Evolutionary conservation across 2,797 vertebrate species (phyloP), one percentile per base, ranked within the genome.

Genomic region (Chloroceryle amazona): DNA sequence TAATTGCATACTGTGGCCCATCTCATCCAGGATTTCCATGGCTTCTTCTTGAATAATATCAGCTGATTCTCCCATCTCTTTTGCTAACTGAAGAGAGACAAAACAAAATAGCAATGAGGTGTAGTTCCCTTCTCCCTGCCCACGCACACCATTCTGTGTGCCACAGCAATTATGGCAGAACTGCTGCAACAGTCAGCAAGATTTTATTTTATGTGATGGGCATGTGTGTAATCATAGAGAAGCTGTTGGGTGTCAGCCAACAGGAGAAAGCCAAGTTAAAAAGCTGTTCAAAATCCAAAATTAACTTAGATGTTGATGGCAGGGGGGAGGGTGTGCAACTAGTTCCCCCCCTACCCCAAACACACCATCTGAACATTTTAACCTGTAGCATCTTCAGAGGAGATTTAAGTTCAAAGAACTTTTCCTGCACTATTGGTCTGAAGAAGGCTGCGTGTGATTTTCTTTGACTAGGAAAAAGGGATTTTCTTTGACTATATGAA

Each of bases 1-100:
- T 93, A 99, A 97, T 39, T 99, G 98, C 95, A 99, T 97, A 18
- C 98, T 97, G 37, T 99, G 99, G 49, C 98, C 99, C 99, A 99
- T 99, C 97, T 99, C 99, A 54, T 99, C 99, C 96, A 99, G 86
- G 97, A 99, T 99, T 97, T 98, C 97, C 3, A 52, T 93, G 10
- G 98, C 99, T 96, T 99, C 99, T 66, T 98, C 99, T 86, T 97
- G 98, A 88, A 99, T 92, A 25, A 98, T 96, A n/a, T 99, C 99
- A 1, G 81, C 29, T 1, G 98, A 93, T 78, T 98, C 97, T n/a
- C 98, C 98, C 22, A 97, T 98, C 84, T 99, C 99, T 92, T 93
- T 98, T 46, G 98, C 99, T 80, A 99, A 97, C 99, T 99, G 41
- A 57, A 81, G 28, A 84, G 90, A 96, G 84, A 96, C 6, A 68